Base-by-base conservation (phyloP, 2,113 vertebrate genomes). In the Thalassoma bifasciatum region DNA sequence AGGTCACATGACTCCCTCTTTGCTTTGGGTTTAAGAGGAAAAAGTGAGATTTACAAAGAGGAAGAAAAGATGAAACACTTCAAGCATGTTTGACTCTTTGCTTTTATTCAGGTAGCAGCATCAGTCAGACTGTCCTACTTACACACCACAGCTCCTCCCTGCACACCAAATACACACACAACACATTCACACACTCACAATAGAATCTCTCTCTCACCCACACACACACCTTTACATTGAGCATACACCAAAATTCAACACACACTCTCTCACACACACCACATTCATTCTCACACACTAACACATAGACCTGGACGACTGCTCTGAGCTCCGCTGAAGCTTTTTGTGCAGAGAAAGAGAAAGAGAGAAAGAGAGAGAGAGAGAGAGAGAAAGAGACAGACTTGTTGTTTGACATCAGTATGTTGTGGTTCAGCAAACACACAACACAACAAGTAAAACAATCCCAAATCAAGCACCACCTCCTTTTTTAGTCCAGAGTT, bases 91-190 rank as follows among this genome's bases (percentile, higher is more conserved):
- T 73, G 75, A 84, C 56, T 83, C 65, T 79, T 89, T 75, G 77
- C 76, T 90, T 92, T 93, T 90, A 93, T 93, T 93, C 77, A 89
- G 84, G 84, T 92, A 92, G 89, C 86, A 90, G 90, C 89, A 84
- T 86, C 80, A 77, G 47, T 89, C 86, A 89, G 66, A 67, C 74
- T 81, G 82, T 83, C 82, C 73, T 84, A 82, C 67, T 69, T 83
- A 60, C 58, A 84, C 75, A 73, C 72, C 42, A 70, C 59, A 76
- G 75, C 76, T 77, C 67, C 38, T 46, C 57, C 14, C 57, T 58
- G 38, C 51, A 50, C 69, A 21, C 68, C 47, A 69, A 53, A 16
- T 19, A 49, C 19, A 21, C 49, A n/a, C n/a, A n/a, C n/a, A n/a
- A n/a, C n/a, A n/a, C n/a, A n/a, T n/a, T n/a, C n/a, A n/a, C n/a